Base-by-base conservation (phyloP, 2,797 vertebrate genomes). In the Chrosomus eos region DNA sequence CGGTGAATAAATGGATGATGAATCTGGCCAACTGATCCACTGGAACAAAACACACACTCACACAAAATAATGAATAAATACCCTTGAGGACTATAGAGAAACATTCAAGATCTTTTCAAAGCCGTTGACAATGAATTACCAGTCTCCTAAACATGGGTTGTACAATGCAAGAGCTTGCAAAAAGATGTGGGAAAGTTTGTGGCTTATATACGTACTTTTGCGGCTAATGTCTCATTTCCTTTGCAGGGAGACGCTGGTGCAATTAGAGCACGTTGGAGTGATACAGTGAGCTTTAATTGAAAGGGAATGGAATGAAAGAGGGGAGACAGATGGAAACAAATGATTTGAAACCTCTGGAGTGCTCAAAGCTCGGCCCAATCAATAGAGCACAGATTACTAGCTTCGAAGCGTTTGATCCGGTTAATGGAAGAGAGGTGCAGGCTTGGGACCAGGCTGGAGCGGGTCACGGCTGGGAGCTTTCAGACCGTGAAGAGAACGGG, bases 321-420 rank as follows among this genome's bases (percentile, higher is more conserved):
- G 87, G 90, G 88, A 86, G 89, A 92, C 91, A 91, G 93, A 94
- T 93, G 91, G 93, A 94, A 93, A 93, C 91, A 93, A 93, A 94
- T 93, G 90, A 94, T 93, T 92, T 84, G 87, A 88, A 90, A 91
- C 93, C 94, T 93, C 93, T 87, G 80, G 93, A 94, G 94, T 93
- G 92, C 92, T 93, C 93, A 92, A 91, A 89, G 90, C 90, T 92
- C 83, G 87, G 91, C 87, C 88, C 90, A 93, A 94, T 95, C 93
- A 92, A 94, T 95, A 88, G 83, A 85, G 91, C 85, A 90, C 91
- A 94, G 92, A 95, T 95, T 95, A 95, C 93, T 86, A 91, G 84
- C n/a, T 81, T 86, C 84, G 85, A 84, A 84, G 85, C 45, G 71
- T 88, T 91, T 87, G 91, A 93, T 92, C 89, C 89, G 84, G 88